Evolutionary conservation across 2,888 invertebrate species (phyloP).

Genomic region (Hypomecis punctinalis): DNA sequence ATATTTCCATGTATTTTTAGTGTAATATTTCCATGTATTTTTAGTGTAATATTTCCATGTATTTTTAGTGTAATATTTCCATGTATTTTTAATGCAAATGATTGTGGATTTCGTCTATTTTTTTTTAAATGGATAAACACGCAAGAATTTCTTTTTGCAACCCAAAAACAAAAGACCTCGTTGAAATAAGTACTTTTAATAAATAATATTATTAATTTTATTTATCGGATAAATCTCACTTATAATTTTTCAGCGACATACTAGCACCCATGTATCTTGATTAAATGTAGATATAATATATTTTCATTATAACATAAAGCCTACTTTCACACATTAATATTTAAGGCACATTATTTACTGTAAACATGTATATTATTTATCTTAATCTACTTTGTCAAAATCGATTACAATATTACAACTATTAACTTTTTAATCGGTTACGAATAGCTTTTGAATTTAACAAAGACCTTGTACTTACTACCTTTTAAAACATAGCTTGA

Average conservation of each 20-base stretch:
- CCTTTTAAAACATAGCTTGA: no score
- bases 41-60: no score
- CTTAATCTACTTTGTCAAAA: slow-evolving; percentile 29
- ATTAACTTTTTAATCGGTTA: not conserved
- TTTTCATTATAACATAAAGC: not conserved
- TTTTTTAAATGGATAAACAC: no score
- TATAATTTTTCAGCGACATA: not conserved
- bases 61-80: no score
- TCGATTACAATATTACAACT: slow-evolving; percentile 13
- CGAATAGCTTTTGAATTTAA: slow-evolving; percentile 11
- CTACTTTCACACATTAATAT: slow-evolving; percentile 8
- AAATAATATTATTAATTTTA: not conserved
- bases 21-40: no score
- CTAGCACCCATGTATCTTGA: slow-evolving; percentile 5
- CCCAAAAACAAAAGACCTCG: no score
- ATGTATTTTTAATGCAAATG: no score
- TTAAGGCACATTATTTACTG: slow-evolving; percentile 25
- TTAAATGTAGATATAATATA: not conserved
- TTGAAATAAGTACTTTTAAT: no score
- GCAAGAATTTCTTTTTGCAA: no score
- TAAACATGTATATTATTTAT: slow-evolving; percentile 18
- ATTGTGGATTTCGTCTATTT: no score
- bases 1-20: no score
- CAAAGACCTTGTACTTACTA: no score
- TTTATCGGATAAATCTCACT: slow-evolving; percentile 1